phyloP scores from a whole-genome alignment of 2,888 invertebrate genomes.

The Erynnis tages region DNA sequence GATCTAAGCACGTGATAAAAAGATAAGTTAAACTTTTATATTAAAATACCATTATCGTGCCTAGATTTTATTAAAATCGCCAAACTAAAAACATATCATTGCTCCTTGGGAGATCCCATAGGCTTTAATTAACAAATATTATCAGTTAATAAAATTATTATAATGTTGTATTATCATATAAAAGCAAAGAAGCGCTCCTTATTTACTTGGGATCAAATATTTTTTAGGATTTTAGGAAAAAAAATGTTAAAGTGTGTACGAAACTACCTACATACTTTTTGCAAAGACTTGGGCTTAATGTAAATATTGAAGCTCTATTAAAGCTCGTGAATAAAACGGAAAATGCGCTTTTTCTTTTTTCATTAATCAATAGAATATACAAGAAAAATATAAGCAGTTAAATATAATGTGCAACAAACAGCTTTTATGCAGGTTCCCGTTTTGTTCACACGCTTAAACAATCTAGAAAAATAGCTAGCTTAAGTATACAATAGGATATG shows the following conservation, averaged over 20 bases:
- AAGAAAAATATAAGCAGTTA: background rate
- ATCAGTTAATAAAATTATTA: slow-evolving; percentile 2
- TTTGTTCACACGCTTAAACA: background rate
- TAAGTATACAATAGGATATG: background rate
- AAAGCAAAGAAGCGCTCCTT: slow-evolving; percentile 29
- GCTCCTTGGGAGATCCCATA: slow-evolving; percentile 45
- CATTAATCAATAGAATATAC: no score
- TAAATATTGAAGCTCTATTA: slow-evolving; percentile 5
- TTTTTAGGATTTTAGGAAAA: slow-evolving; percentile 28
- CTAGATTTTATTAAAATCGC: slow-evolving; percentile 64
- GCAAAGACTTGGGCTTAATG: slow-evolving; percentile 22
- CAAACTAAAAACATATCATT: slow-evolving; percentile 67
- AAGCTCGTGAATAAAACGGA: slow-evolving; percentile 8
- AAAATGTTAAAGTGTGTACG: no score
- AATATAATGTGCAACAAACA: background rate
- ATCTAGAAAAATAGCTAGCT: background rate
- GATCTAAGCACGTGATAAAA: background rate
- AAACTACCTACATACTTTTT: slow-evolving; percentile 12
- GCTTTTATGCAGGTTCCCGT: no score
- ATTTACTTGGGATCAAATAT: slow-evolving; percentile 41
- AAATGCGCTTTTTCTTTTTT: background rate
- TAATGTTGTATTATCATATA: slow-evolving; percentile 4
- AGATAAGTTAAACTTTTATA: slow-evolving; percentile 18
- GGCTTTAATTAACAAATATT: slow-evolving; percentile 29
- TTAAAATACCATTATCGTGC: slow-evolving; percentile 60